Conservation (phyloP, 2,888 invertebrate species). For the Ophioninae sp. region DNA sequence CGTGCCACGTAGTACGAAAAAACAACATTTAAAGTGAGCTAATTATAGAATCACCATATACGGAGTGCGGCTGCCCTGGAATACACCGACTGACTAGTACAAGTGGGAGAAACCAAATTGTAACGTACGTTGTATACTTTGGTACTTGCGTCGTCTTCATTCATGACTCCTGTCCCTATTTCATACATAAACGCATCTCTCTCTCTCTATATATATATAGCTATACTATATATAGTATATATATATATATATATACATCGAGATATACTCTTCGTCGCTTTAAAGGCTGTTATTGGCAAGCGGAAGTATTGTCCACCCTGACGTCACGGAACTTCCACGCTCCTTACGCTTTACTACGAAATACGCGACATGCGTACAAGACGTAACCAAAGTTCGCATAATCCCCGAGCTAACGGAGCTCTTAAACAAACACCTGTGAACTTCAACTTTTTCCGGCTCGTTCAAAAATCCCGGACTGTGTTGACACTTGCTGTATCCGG, state of each 20-base stretch:
- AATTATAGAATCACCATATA: constrained; percentile 73
- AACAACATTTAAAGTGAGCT: constrained; percentile 61
- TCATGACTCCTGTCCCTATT: constrained; percentile 68
- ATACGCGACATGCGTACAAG: constrained; percentile 29
- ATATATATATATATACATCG: neutral
- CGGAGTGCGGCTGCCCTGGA: constrained; percentile 57
- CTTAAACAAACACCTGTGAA: constrained; percentile 44
- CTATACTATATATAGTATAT: neutral
- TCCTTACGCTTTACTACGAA: constrained; percentile 56
- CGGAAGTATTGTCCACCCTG: constrained; percentile 69
- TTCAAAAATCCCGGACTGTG: neutral
- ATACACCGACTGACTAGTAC: constrained; percentile 41
- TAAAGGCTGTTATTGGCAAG: constrained; percentile 33
- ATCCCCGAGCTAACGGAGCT: constrained; percentile 39
- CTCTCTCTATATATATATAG: neutral
- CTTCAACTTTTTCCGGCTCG: neutral
- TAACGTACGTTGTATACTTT: constrained; percentile 14
- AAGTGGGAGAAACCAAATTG: constrained; percentile 12
- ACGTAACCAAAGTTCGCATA: constrained; percentile 29
- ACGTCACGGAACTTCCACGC: constrained; percentile 67
- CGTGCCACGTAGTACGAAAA: constrained; percentile 65
- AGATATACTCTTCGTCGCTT: constrained; percentile 35
- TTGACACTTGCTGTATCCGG: neutral
- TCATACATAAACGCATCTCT: neutral
- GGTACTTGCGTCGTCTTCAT: constrained; percentile 66